Conservation (phyloP, 2,888 invertebrate species). For the Torymus texanus region DNA sequence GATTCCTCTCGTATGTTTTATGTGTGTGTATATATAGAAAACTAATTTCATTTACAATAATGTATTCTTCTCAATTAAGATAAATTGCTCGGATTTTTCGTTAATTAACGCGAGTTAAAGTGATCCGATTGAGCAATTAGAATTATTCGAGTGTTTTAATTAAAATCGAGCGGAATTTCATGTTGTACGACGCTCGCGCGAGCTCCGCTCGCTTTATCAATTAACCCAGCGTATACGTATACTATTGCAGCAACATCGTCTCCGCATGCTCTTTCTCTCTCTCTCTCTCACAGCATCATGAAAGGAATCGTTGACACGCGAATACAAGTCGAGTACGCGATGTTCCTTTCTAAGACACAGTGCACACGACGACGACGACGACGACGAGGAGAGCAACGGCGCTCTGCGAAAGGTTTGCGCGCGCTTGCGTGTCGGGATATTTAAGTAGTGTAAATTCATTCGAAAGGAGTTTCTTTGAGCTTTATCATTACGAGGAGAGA, state of each 20-base stretch:
- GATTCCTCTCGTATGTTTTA: too few relatives aligned
- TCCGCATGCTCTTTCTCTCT: not conserved
- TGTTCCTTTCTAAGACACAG: constrained; percentile 55
- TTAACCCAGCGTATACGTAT: constrained; percentile 41
- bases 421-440: constrained; percentile 48
- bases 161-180: constrained; percentile 47
- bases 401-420: constrained; percentile 15
- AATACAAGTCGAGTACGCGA: constrained; percentile 55
- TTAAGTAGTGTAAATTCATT: constrained; percentile 52
- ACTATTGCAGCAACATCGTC: constrained; percentile 50
- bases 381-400: constrained; percentile 1
- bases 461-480: constrained; percentile 33
- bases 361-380: not conserved
- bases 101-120: constrained; percentile 32
- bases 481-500: constrained; percentile 29
- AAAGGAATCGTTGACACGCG: constrained; percentile 56
- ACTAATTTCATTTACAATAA: too few relatives aligned
- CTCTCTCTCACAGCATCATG: constrained; percentile 39
- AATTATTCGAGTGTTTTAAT: constrained; percentile 49
- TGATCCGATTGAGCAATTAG: constrained; percentile 44
- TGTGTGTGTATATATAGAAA: too few relatives aligned
- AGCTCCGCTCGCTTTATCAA: constrained; percentile 37
- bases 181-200: constrained; percentile 11
- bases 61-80: constrained; percentile 1
- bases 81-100: constrained; percentile 21